Evolutionary conservation across 1,140 invertebrate species (phyloP), one percentile per base, ranked within the genome.

Genomic region (Philotrypesis tridentata): DNA sequence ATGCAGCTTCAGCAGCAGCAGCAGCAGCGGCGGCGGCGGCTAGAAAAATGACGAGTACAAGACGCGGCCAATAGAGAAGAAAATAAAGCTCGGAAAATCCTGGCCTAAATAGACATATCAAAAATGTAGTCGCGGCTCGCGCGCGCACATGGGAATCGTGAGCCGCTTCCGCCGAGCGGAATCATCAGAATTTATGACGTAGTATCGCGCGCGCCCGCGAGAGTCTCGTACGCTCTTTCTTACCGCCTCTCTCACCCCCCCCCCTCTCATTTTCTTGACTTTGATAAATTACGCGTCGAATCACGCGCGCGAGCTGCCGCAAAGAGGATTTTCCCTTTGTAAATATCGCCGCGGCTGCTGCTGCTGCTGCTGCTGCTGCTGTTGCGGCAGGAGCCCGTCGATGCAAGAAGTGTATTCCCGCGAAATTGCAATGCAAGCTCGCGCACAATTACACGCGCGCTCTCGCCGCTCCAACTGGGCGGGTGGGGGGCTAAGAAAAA

Each of bases 121-220:
- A 80, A 74, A 80, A 79, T 79, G 68, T 72, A 80, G 23, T 31
- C 21, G 60, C 37, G n/a, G 60, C 79, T 40, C 11, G 78, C 67
- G n/a, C 21, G n/a, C n/a, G 17, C 12, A 14, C 12, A 11, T 43
- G 37, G 60, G 43, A 21, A 17, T 48, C 17, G 21, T 40, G 63
- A 27, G 60, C 14, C 29, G 7, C 43, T 55, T 70, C 65, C 40
- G 37, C 48, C 25, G 21, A 29, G 48, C 21, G 21, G 48, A 80
- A 80, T 73, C 79, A 80, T 80, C 70, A 23, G 60, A 73, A 80
- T 80, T 63, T 63, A 80, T 71, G 60, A 79, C 61, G 68, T 67
- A n/a, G n/a, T n/a, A 73, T 31, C 70, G 70, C 6, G 25, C 9
- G 65, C 70, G 70, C 6, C 5, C 9, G 65, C 55, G 27, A 29